Evolutionary conservation across 2,113 vertebrate genomes (phyloP), one percentile per base, ranked within the genome.

Genomic region (Cynocephalus volans): DNA sequence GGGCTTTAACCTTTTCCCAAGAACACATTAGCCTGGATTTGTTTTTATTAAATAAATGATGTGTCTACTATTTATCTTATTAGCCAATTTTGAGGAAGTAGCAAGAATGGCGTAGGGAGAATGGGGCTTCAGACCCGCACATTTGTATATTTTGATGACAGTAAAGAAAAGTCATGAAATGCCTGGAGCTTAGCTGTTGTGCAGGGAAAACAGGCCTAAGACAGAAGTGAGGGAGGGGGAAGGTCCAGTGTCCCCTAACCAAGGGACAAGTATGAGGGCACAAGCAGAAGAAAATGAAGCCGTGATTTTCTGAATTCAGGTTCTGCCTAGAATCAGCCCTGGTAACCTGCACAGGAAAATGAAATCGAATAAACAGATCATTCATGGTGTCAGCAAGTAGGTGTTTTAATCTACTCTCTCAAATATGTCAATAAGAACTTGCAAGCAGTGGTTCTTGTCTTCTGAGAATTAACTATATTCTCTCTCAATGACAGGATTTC

Each of bases 361-460:
- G 11, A 92, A 94, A 90, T 84, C 84, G 96, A 97, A 79, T 52
- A 84, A 80, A 19, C 18, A 69, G 12, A 93, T 77, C 26, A 72
- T 72, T 72, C 81, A 83, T 72, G 48, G 14, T 77, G 33, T 64
- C n/a, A 9, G 24, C 36, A 92, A 95, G 65, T 36, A 67, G 56
- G 1, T 84, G 76, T 81, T 81, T 90, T 60, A 96, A 97, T 76
- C n/a, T 15, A 76, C 19, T 95, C 58, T 84, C 60, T 95, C 54
- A 92, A 70, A 73, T 81, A 81, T 73, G 80, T 92, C 90, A 93
- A 62, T 82, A 92, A 80, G 73, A 95, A 92, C 58, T 84, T 94
- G 41, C 10, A 95, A 67, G 67, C 50, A 83, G 60, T 92, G 62
- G 45, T 93, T 95, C 82, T 73, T 93, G 54, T 77, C 79, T 62